Evolutionary conservation across 2,888 invertebrate species (phyloP).

Genomic region (Hydroisotoma schaefferi): DNA sequence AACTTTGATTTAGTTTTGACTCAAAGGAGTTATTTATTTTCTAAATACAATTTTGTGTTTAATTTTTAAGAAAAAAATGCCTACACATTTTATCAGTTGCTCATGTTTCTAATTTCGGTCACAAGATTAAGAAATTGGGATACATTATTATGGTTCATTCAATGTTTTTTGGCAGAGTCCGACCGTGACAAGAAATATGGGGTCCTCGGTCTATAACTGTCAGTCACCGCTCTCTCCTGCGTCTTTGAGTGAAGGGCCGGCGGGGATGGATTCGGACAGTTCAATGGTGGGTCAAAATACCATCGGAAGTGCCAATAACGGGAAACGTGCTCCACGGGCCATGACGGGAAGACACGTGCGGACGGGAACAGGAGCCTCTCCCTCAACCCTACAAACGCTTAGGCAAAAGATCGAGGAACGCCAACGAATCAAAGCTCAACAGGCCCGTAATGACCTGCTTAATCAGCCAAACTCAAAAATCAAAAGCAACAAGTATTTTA

Average conservation of each 20-base stretch:
- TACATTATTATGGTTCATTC: no score
- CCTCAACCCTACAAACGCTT: slow-evolving; percentile 52
- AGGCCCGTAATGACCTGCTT: slow-evolving; percentile 45
- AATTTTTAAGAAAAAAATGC: no score
- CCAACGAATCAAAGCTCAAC: slow-evolving; percentile 50
- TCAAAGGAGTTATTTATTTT: no score
- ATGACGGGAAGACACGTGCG: slow-evolving; percentile 54
- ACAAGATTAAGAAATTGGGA: no score
- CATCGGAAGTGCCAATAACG: slow-evolving; percentile 42
- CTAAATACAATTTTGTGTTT: background rate
- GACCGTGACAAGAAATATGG: slow-evolving; percentile 25
- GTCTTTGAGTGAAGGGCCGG: slow-evolving; percentile 44
- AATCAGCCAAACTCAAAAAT: slow-evolving; percentile 33
- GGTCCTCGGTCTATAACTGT: slow-evolving; percentile 38
- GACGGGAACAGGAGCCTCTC: slow-evolving; percentile 54
- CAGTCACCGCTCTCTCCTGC: slow-evolving; percentile 47
- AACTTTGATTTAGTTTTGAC: no score
- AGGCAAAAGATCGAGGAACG: slow-evolving; percentile 53
- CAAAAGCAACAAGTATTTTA: slow-evolving; percentile 42
- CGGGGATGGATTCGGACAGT: slow-evolving; percentile 47
- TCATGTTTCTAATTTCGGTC: no score
- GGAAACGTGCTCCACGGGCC: slow-evolving; percentile 53
- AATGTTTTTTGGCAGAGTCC: slow-evolving; percentile 42
- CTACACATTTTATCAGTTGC: no score
- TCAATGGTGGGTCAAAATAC: slow-evolving; percentile 43